phyloP scores from a whole-genome alignment of 2,888 invertebrate genomes.

The Lepidochitona cinerea region DNA sequence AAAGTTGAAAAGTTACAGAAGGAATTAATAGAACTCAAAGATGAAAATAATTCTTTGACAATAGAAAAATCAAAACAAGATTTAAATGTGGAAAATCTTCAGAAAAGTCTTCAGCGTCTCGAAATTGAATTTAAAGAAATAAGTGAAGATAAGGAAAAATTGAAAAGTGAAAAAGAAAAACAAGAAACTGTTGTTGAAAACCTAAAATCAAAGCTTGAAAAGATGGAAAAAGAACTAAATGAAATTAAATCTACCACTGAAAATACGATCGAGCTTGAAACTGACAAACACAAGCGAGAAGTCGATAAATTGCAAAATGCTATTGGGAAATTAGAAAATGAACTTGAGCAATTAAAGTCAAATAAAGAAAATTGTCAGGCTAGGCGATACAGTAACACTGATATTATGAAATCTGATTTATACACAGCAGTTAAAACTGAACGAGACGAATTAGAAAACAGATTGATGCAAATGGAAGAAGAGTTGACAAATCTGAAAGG shows the following conservation, averaged over 20 bases:
- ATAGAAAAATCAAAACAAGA: no score
- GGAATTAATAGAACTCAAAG: constrained; percentile 31
- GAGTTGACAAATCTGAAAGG: not conserved
- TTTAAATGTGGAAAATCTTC: no score
- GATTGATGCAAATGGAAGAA: not conserved
- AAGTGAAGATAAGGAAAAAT: no score
- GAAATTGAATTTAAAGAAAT: no score
- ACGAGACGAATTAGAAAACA: not conserved
- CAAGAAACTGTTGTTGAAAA: no score
- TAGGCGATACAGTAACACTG: no score
- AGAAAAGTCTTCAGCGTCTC: no score
- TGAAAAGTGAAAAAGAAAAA: no score
- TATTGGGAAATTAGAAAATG: not conserved
- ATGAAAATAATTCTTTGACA: constrained; percentile 33
- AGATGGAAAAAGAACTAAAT: no score
- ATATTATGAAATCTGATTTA: not conserved
- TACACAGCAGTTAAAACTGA: not conserved
- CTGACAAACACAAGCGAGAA: not conserved
- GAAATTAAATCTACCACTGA: no score
- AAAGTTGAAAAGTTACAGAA: constrained; percentile 37
- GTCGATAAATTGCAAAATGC: constrained; percentile 72
- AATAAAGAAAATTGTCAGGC: not conserved
- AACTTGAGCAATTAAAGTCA: not conserved
- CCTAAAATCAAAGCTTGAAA: no score
- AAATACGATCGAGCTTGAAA: no score